Evolutionary conservation across 2,888 invertebrate species (phyloP), one percentile per base, ranked within the genome.

Genomic region (Sarcophaga subvicina): DNA sequence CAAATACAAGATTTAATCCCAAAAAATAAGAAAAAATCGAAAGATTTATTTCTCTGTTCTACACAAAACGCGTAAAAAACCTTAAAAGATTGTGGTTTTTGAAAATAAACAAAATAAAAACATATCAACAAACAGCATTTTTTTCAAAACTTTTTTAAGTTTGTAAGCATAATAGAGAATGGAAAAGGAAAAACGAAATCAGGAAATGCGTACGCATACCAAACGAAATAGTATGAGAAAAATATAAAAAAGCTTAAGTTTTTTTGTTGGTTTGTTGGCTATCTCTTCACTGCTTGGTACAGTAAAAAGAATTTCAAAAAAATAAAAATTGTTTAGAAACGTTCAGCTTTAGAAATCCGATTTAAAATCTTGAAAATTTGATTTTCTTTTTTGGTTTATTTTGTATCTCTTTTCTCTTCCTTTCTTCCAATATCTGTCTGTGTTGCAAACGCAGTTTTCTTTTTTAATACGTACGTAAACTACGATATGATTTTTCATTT

Each of bases 401-500:
- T 17, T 54, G 17, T 54, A 54, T 54, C 54, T 54, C 14, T 54
- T 54, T 12, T 12, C 54, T 17, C 10, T 54, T 54, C 14, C 17
- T 37, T 37, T 37, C 8, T 37, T 37, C 37, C 8, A 37, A 8
- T 37, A 37, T 37, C 37, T 37, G 27, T 27, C 3, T 27, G 4
- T 49, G 1, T 49, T 49, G 49, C 49, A 49, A 49, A 49, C 49
- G 2, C 49, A 12, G 14, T 12, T 10, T 14, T 12, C 12, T 49
- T 49, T 49, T 11, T 49, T 12, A 49, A 12, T 10, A 49, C 10
- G 11, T 49, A 45, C 0, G 11, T 49, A 45, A 5, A 37, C 37
- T 47, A 25, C 59, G 22, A 67, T 47, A 60, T 69, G 37, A 60
- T 69, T 22, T 76, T 45, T 37, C 45, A 77, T 69, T 77, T 77